phyloP scores from a whole-genome alignment of 2,888 invertebrate genomes.

The Lasioglossum malachurum region DNA sequence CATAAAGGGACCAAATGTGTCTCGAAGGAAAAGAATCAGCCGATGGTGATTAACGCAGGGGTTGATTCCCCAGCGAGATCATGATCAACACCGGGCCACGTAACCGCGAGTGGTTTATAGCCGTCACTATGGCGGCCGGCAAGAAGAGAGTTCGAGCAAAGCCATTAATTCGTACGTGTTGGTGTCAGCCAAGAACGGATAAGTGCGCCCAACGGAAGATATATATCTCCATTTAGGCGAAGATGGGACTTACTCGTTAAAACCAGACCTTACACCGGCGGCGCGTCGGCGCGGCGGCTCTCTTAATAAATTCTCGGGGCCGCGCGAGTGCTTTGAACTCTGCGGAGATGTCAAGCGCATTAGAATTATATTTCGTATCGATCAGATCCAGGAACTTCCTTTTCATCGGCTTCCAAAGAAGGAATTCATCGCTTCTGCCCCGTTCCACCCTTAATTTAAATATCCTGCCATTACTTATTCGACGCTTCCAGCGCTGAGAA shows the following conservation, averaged over 20 bases:
- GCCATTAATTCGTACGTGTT: slow-evolving; percentile 83
- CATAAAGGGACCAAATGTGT: neutral
- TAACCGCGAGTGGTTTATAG: slow-evolving; percentile 78
- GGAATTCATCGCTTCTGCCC: slow-evolving; percentile 20
- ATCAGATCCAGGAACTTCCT: slow-evolving; percentile 27
- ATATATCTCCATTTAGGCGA: slow-evolving; percentile 83
- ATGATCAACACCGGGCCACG: slow-evolving; percentile 70
- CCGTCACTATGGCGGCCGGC: slow-evolving; percentile 68
- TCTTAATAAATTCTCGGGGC: slow-evolving; percentile 73
- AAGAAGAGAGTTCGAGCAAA: slow-evolving; percentile 75
- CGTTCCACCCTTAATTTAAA: slow-evolving; percentile 19
- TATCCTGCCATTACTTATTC: slow-evolving; percentile 26
- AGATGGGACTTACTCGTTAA: slow-evolving; percentile 82
- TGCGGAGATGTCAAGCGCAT: slow-evolving; percentile 41
- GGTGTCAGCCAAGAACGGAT: slow-evolving; percentile 83
- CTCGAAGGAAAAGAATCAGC: neutral
- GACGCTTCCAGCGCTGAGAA: neutral
- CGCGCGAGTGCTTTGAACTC: slow-evolving; percentile 31
- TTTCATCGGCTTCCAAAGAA: neutral
- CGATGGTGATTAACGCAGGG: slow-evolving; percentile 15
- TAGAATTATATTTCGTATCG: slow-evolving; percentile 59
- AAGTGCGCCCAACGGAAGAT: slow-evolving; percentile 82
- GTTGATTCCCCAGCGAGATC: slow-evolving; percentile 44
- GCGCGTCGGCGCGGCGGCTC: slow-evolving; percentile 43
- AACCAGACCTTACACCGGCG: slow-evolving; percentile 76